These are phyloP conservation scores for Daubentonia madagascariensis DNA, from an alignment of 2,113 vertebrate genomes.

Conservation along the genomic window DNA sequence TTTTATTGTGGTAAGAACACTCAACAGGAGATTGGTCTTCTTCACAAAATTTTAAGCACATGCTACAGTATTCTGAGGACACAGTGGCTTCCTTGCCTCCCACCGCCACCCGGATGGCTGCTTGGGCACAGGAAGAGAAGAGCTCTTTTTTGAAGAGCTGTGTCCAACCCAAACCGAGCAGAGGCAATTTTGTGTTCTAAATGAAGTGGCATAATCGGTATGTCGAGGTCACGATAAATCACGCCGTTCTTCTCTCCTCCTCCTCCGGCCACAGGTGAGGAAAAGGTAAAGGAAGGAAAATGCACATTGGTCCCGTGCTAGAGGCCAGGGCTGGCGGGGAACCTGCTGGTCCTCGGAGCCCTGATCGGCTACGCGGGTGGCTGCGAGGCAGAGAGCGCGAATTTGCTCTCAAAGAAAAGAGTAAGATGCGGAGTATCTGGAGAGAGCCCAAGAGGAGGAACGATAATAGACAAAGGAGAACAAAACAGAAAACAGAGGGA, in stretches of 20 bases:
- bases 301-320: background rate
- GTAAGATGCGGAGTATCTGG: background rate
- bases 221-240: background rate
- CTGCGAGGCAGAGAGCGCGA: fast-evolving
- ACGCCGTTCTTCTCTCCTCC: background rate
- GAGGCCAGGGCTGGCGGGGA: background rate
- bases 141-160: background rate
- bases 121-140: background rate
- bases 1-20: background rate
- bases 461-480: background rate
- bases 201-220: background rate
- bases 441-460: background rate
- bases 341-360: fast-evolving
- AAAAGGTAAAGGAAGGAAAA: background rate
- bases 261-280: background rate
- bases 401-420: too few relatives aligned
- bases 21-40: background rate
- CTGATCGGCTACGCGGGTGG: fast-evolving
- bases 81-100: background rate
- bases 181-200: background rate
- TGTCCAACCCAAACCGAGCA: fast-evolving
- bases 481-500: background rate
- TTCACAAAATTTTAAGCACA: background rate
- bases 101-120: background rate
- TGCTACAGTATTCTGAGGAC: fast-evolving